Percentiles rank a stretch among this genome's conserved stretches.
phyloP scores from a whole-genome alignment of 2,888 invertebrate species.

The Rotaria macrura region DNA sequence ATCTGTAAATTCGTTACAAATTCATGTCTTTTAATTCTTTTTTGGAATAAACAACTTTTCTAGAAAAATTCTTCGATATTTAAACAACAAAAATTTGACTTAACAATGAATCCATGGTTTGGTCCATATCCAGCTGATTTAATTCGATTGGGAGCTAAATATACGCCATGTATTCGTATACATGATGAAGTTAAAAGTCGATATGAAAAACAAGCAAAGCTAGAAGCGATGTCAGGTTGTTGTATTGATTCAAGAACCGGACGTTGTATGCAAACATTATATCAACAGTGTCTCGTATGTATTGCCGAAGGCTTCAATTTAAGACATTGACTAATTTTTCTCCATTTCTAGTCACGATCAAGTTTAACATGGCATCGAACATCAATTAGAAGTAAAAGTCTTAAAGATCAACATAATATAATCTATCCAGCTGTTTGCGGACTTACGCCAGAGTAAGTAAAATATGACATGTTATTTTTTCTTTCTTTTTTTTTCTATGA shows the following conservation, averaged over 20 bases:
- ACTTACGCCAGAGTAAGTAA: background rate
- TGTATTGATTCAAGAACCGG: constrained; percentile 93
- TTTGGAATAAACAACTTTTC: constrained; percentile 23
- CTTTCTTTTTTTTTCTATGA: background rate
- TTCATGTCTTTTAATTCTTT: background rate
- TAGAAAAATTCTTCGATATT: background rate
- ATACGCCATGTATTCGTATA: constrained; percentile 90
- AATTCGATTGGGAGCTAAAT: constrained; percentile 93
- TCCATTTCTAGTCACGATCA: background rate
- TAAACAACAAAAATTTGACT: constrained; percentile 6
- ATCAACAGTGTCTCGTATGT: constrained; percentile 70
- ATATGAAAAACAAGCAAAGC: constrained; percentile 70
- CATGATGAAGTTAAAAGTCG: constrained; percentile 78
- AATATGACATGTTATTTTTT: background rate
- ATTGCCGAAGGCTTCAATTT: background rate
- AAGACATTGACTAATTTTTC: background rate
- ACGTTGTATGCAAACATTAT: constrained; percentile 87
- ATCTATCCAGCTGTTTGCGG: constrained; percentile 12
- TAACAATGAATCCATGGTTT: constrained; percentile 87
- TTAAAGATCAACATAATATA: background rate
- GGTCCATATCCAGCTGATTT: constrained; percentile 89
- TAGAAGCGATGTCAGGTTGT: constrained; percentile 85
- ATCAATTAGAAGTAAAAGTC: background rate
- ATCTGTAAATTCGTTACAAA: background rate
- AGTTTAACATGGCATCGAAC: background rate